Evolutionary conservation across 2,797 vertebrate species (phyloP).

Genomic region (Molothrus ater): DNA sequence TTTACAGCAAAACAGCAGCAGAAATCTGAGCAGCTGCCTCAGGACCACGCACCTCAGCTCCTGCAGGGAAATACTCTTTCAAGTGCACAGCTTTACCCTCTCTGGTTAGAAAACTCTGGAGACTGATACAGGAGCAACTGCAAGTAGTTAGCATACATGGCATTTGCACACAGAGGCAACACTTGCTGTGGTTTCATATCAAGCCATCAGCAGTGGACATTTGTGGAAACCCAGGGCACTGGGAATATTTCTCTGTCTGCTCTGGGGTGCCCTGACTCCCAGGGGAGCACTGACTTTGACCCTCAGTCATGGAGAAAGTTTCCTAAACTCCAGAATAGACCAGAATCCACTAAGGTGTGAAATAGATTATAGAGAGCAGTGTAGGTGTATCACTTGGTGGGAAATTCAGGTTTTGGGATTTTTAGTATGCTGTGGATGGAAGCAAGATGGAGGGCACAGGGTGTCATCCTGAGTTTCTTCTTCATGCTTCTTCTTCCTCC

Average conservation of each 20-base stretch:
- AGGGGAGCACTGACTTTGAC: no score
- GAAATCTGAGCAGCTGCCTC: not conserved
- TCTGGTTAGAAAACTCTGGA: not conserved
- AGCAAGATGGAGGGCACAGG: no score
- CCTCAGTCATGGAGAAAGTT: no score
- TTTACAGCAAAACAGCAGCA: not conserved
- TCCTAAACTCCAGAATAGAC: no score
- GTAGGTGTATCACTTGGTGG: no score
- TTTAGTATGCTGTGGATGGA: no score
- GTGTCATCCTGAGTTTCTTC: no score
- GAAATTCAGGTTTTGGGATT: no score
- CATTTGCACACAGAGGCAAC: not conserved
- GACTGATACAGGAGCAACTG: not conserved
- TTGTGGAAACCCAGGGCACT: not conserved
- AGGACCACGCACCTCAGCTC: not conserved
- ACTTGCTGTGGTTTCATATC: not conserved
- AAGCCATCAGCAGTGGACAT: not conserved
- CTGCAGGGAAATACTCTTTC: not conserved
- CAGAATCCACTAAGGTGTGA: no score
- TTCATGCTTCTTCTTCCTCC: no score
- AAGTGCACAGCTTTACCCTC: not conserved
- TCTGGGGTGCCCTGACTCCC: not conserved
- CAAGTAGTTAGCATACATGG: not conserved
- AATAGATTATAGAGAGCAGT: no score
- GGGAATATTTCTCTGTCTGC: not conserved